Base-by-base conservation (phyloP, 2,888 invertebrate species). In the Acrobasis consociella region DNA sequence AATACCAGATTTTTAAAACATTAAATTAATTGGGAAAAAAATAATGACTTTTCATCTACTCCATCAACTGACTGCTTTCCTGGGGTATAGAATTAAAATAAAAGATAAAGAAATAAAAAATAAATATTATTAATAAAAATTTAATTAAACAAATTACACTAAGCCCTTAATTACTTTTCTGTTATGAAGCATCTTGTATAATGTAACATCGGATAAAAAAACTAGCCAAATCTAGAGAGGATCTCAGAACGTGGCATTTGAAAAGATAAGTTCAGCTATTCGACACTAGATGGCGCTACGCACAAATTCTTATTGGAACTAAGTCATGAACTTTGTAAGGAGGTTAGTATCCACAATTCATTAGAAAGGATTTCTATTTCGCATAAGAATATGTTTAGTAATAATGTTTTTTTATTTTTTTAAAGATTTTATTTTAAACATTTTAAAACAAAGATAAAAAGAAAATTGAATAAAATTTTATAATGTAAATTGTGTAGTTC, bases 281-380 rank as follows among this genome's bases (percentile, higher is more conserved):
- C 77, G 69, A 71, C 69, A 68, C 69, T 61, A 79, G 81, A 76
- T 79, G 80, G 73, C 77, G 75, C 62, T 50, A 56, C 8, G n/a
- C 13, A 7, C 5, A 52, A 52, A 31, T 31, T 52, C 52, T 52
- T 52, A 52, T 51, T 52, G n/a, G 52, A 52, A 50, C 31, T 2
- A 31, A 31, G 5, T 31, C 22, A 22, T 3, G 8, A 31, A 31
- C 31, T 22, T 22, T 22, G 22, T 3, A 31, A 2, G 31, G 2
- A 31, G 31, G 2, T 22, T 22, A n/a, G n/a, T n/a, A n/a, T n/a
- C n/a, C n/a, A n/a, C 3, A 22, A 46, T 13, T n/a, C 5, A 46
- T 11, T 46, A 5, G 1, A n/a, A 46, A 13, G 11, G 7, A 11
- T 42, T 42, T 13, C 31, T 0, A 2, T 11, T 46, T 11, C n/a